These are phyloP conservation scores for Caenorhabditis tropicalis DNA, from an alignment of 1,140 invertebrate species.

Conservation along the genomic window DNA sequence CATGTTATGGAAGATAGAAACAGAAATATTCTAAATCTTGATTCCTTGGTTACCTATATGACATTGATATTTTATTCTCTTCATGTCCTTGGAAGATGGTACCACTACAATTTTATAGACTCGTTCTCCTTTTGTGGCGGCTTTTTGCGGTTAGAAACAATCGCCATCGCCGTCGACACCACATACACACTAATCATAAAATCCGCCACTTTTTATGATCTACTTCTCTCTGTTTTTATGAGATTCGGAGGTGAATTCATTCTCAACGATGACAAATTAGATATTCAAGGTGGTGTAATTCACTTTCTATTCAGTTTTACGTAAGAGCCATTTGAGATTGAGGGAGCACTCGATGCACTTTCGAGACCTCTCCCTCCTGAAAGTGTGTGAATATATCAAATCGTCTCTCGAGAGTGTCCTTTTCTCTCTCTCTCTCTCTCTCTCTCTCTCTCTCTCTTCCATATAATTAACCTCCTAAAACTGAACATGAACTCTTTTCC, in stretches of 20 bases:
- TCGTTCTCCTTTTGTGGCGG: constrained; percentile 1
- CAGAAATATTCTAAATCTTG: too few species aligned
- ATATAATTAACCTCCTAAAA: constrained; percentile 10
- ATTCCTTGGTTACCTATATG: not conserved
- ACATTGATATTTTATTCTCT: not conserved
- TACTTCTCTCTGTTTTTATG: constrained; percentile 9
- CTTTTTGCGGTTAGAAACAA: too few species aligned
- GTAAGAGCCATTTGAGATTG: not conserved
- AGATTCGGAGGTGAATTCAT: not conserved
- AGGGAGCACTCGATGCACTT: not conserved
- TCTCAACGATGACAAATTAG: constrained; percentile 11
- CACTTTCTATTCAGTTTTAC: not conserved
- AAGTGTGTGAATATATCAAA: constrained; percentile 25
- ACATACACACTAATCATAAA: constrained; percentile 24
- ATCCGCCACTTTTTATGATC: constrained; percentile 24
- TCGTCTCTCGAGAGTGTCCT: not conserved
- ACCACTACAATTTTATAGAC: constrained; percentile 8
- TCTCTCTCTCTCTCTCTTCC: too few species aligned
- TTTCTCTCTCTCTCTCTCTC: too few species aligned
- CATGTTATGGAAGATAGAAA: too few species aligned
- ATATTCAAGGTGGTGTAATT: not conserved
- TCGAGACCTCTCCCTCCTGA: too few species aligned
- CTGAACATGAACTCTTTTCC: too few species aligned
- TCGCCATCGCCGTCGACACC: not conserved
- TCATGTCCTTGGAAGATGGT: not conserved